Evolutionary conservation across 2,113 vertebrate species (phyloP).

Genomic region (Pycnonotus jocosus): DNA sequence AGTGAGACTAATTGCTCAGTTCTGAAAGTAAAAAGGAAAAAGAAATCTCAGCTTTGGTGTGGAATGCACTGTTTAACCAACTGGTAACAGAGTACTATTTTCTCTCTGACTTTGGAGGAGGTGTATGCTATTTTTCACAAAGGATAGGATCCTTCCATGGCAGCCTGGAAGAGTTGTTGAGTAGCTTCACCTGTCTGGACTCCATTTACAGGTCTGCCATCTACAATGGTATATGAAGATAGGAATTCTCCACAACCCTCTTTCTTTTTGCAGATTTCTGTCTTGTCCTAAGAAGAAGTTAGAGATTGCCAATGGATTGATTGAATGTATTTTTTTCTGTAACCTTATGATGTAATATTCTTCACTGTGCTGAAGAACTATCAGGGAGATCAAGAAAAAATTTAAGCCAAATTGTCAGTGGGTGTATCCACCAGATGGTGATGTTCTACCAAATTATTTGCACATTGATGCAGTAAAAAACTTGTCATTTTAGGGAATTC

Average conservation of each 20-base stretch:
- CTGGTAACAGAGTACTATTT: not conserved
- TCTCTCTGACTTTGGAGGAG: not conserved
- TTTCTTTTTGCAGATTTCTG: not conserved
- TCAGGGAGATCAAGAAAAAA: not conserved
- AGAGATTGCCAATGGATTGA: not conserved
- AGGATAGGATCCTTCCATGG: not conserved
- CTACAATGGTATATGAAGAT: not conserved
- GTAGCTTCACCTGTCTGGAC: not conserved
- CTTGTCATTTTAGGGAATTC: not conserved
- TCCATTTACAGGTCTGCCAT: not conserved
- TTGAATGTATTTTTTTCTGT: not conserved
- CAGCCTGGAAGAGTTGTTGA: not conserved
- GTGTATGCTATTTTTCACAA: not conserved
- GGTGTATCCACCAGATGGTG: conserved; percentile 59
- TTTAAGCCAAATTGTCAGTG: not conserved
- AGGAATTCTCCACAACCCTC: not conserved
- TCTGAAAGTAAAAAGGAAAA: not conserved
- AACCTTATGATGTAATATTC: not conserved
- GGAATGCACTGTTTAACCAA: not conserved
- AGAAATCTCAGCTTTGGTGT: not conserved
- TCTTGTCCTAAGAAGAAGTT: not conserved
- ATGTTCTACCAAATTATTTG: conserved; percentile 55
- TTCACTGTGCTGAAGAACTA: not conserved
- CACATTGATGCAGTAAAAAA: not conserved
- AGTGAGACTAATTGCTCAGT: not conserved